Conservation (phyloP, 2,797 vertebrate genomes). For the Salarias fasciatus region DNA sequence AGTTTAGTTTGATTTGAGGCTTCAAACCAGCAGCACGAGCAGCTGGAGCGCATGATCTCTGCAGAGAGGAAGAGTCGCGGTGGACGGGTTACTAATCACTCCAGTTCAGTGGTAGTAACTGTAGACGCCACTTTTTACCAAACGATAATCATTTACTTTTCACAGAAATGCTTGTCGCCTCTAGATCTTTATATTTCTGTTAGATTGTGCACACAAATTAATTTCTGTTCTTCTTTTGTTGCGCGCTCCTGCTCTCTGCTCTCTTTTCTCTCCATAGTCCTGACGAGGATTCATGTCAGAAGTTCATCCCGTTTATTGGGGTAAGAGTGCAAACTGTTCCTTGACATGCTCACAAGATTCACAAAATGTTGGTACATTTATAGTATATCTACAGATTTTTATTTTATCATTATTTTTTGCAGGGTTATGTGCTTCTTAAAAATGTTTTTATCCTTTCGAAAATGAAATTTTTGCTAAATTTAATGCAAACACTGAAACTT, state of each 20-base stretch:
- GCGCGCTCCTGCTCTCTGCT: conserved; percentile 14
- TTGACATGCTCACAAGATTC: too few relatives aligned
- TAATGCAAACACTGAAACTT: too few relatives aligned
- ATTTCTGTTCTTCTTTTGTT: conserved; percentile 1
- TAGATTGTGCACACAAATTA: background rate
- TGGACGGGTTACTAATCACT: conserved; percentile 28
- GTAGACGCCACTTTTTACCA: conserved; percentile 23
- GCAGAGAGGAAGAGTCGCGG: conserved; percentile 20
- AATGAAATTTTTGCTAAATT: too few relatives aligned
- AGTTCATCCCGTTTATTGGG: conserved; percentile 97
- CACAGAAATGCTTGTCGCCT: conserved; percentile 18
- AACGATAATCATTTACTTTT: conserved; percentile 8
- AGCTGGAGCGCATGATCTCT: conserved; percentile 42
- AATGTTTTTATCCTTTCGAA: too few relatives aligned
- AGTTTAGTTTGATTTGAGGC: background rate
- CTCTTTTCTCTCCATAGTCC: conserved; percentile 81
- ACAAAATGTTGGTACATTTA: background rate
- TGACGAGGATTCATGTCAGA: conserved; percentile 97
- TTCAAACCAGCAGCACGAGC: conserved; percentile 32
- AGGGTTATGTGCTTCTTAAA: too few relatives aligned
- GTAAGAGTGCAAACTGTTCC: conserved; percentile 78
- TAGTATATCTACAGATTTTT: too few relatives aligned
- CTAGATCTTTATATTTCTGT: background rate
- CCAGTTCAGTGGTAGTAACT: conserved; percentile 23
- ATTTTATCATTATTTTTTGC: background rate